Percentiles rank a stretch among this genome's conserved stretches.
phyloP scores from a whole-genome alignment of 1,140 invertebrate species.

The Choristoneura fumiferana region DNA sequence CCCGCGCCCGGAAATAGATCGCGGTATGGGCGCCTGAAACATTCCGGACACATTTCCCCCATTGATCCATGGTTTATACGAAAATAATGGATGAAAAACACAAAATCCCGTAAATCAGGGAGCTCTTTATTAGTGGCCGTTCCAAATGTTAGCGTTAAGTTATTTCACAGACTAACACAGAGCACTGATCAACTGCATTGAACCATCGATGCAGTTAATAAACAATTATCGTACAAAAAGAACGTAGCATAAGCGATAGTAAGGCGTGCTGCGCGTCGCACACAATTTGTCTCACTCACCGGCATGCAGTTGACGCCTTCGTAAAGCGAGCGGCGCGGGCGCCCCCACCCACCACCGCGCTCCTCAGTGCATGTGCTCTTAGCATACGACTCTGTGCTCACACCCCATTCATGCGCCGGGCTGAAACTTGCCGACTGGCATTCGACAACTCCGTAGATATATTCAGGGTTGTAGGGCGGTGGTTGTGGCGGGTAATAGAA shows the following conservation, averaged over 20 bases:
- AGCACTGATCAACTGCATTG: too few species aligned
- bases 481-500: conserved; percentile 49
- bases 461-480: conserved; percentile 58
- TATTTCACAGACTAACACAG: too few species aligned
- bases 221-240: conserved; percentile 16
- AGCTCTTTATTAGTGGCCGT: not conserved
- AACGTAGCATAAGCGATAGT: conserved; percentile 44
- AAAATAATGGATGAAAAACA: conserved; percentile 40
- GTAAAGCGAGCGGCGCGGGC: conserved; percentile 51
- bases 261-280: conserved; percentile 44
- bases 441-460: conserved; percentile 40
- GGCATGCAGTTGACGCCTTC: conserved; percentile 65
- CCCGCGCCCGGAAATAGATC: conserved; percentile 71
- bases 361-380: conserved; percentile 39
- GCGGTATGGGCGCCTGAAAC: conserved; percentile 54
- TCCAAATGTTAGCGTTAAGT: too few species aligned
- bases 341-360: conserved; percentile 41
- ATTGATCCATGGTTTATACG: conserved; percentile 50
- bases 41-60: conserved; percentile 57
- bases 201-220: conserved; percentile 1
- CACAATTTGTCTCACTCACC: conserved; percentile 63
- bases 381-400: conserved; percentile 34
- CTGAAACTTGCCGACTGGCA: conserved; percentile 24
- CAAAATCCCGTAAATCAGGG: conserved; percentile 30
- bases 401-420: conserved; percentile 28